Evolutionary conservation across 2,888 invertebrate genomes (phyloP), one percentile per base, ranked within the genome.

Genomic region (Flexamia atlantica): DNA sequence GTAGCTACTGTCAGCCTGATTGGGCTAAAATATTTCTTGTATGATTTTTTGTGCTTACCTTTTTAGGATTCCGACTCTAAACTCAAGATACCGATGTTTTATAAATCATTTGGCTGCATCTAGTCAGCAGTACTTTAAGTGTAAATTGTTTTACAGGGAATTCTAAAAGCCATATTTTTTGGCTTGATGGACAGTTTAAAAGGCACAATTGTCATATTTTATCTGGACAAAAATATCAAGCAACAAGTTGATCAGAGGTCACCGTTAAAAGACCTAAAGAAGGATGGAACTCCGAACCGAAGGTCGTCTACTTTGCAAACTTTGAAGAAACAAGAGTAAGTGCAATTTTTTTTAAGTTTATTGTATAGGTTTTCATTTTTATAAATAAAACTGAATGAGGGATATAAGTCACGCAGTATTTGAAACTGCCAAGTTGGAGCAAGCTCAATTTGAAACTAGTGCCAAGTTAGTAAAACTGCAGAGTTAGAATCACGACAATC

Each of bases 151-250:
- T 93, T 87, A n/a, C 90, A 95, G 95, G 93, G 92, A 89, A 92
- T 94, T 89, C 90, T 93, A 84, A 90, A 92, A 88, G 94, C 95
- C 84, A 90, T 95, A 87, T 92, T 93, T 87, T 93, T 93, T 89
- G 97, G 97, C 7, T 91, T 95, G 85, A 92, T 94, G 89, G 97
- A 97, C 90, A 97, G 97, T 90, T 92, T 96, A 86, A 93, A 93
- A 88, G 97, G 97, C 86, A 94, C 95, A 88, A 91, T 94, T 23
- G 93, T 95, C 83, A 92, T 97, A 86, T 93, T 95, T 89, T 94
- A 94, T 89, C 92, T 97, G 90, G 96, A 96, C 90, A 95, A 94
- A 89, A 95, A 95, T 91, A 94, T 96, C 85, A 94, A 95, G 89
- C 93, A 95, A 88, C 91, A 93, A 85, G 83, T 86, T 64, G 72